Percentiles rank a stretch among this genome's conserved stretches.
Evolutionary conservation across 2,113 vertebrate genomes (phyloP).

Genomic region (Psettodes erumei): DNA sequence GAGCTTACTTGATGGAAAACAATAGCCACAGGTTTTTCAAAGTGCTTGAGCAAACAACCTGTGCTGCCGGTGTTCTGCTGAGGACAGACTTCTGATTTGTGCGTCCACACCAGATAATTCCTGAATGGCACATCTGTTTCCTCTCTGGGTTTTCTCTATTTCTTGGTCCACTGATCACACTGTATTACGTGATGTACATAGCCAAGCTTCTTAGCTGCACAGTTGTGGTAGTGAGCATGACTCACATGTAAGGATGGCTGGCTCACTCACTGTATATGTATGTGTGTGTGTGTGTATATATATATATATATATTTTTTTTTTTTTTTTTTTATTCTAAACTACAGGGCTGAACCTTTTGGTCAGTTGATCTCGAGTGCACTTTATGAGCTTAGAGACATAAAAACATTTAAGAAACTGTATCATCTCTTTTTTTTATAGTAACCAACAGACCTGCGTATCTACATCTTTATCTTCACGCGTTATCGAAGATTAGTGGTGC

Average conservation of each 20-base stretch:
- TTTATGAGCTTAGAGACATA: not conserved
- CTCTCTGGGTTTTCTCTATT: constrained; percentile 14
- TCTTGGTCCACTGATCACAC: constrained; percentile 13
- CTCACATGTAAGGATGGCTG: not conserved
- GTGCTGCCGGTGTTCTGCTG: not conserved
- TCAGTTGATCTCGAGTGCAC: not conserved
- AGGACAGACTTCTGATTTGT: not conserved
- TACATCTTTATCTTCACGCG: constrained; percentile 42
- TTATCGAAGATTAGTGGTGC: constrained; percentile 58
- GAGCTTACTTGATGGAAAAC: not conserved
- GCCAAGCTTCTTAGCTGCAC: not conserved
- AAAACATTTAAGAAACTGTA: not conserved
- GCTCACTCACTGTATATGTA: not conserved
- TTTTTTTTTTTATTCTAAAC: too few relatives aligned
- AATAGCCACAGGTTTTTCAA: not conserved
- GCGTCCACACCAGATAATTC: not conserved
- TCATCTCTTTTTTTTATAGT: not conserved
- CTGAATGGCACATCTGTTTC: not conserved
- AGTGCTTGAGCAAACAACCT: not conserved
- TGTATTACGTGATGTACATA: not conserved
- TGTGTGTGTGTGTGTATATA: too few relatives aligned
- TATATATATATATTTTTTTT: too few relatives aligned
- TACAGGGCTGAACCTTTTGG: too few relatives aligned
- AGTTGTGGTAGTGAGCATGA: not conserved
- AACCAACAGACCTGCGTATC: not conserved